Evolutionary conservation across 2,113 vertebrate genomes (phyloP).

Genomic region (Ramphastos sulfuratus): DNA sequence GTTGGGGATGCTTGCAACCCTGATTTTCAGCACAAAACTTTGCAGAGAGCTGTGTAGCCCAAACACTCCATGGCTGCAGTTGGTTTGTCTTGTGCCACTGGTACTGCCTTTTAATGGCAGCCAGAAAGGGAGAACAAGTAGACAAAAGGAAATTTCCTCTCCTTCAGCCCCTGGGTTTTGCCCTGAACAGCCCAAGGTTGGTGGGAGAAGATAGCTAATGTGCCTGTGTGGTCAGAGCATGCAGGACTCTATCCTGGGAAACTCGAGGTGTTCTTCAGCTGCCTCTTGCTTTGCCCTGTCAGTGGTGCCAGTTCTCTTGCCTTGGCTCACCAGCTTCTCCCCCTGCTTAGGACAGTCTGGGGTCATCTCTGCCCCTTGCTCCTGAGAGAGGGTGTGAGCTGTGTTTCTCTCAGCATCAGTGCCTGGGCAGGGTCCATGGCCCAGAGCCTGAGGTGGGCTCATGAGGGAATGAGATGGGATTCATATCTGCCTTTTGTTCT

Average conservation of each 20-base stretch:
- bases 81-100: background rate
- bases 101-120: background rate
- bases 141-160: background rate
- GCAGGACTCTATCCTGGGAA: background rate
- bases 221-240: too few species aligned
- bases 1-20: background rate
- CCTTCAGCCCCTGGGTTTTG: background rate
- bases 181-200: background rate
- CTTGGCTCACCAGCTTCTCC: background rate
- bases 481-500: background rate
- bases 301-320: rapidly evolving
- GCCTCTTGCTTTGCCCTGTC: background rate
- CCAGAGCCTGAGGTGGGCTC: background rate
- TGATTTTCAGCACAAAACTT: background rate
- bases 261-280: background rate
- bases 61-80: background rate
- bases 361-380: background rate
- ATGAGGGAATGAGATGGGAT: background rate
- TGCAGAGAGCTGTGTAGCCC: background rate
- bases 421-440: background rate
- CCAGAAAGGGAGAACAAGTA: background rate
- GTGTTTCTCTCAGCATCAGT: background rate
- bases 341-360: background rate
- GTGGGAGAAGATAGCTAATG: background rate
- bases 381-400: background rate